Conservation (phyloP, 2,797 vertebrate genomes). For the Enteromius argenteus region DNA sequence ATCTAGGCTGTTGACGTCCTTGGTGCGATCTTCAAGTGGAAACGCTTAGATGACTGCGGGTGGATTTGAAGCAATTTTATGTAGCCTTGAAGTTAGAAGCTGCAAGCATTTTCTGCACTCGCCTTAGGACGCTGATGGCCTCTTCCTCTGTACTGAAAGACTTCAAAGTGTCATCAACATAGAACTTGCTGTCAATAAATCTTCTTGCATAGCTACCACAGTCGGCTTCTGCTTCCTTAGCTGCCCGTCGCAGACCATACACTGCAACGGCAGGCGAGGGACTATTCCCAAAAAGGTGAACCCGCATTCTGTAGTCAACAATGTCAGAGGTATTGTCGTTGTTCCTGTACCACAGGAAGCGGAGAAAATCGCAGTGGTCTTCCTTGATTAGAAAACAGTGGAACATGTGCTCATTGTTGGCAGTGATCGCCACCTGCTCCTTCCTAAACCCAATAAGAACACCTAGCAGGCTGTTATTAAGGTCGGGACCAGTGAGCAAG, state of each 20-base stretch:
- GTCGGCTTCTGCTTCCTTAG: constrained; percentile 22
- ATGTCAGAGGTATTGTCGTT: constrained; percentile 25
- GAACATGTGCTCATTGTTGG: constrained; percentile 30
- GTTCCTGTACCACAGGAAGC: constrained; percentile 33
- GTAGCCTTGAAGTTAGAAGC: constrained; percentile 26
- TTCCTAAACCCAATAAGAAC: constrained; percentile 28
- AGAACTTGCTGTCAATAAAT: neutral
- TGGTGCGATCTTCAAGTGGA: constrained; percentile 14
- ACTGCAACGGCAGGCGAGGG: constrained; percentile 1
- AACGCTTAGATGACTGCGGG: constrained; percentile 5
- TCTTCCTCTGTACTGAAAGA: constrained; percentile 15
- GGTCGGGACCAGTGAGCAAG: constrained; percentile 29
- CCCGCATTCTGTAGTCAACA: constrained; percentile 9
- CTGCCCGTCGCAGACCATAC: neutral
- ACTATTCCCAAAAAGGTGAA: constrained; percentile 28
- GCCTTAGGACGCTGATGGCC: neutral
- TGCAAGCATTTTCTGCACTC: constrained; percentile 23
- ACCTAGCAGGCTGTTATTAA: constrained; percentile 31
- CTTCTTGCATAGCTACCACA: neutral
- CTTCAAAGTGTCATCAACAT: neutral
- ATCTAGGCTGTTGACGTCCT: constrained; percentile 15
- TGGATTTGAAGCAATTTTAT: constrained; percentile 31
- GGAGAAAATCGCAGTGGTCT: neutral
- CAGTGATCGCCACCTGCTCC: neutral
- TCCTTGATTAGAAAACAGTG: constrained; percentile 23